A percentile compares a stretch with the other conserved stretches of the same genome.
These are phyloP conservation scores for Xanthostigma xanthostigma DNA, from an alignment of 2,888 invertebrate genomes.

Conservation along the genomic window DNA sequence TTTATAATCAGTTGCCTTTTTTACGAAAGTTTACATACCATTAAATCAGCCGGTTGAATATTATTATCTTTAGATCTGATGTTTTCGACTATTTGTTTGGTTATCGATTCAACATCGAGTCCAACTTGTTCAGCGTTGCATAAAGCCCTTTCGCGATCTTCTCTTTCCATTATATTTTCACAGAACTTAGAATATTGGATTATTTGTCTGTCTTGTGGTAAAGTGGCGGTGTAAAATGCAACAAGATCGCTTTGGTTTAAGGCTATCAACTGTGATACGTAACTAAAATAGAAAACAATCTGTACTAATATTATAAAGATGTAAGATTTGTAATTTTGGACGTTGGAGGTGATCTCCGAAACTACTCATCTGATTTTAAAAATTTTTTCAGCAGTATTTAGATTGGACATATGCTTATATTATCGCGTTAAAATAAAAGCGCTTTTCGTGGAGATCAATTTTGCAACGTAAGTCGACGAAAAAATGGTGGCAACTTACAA, in stretches of 20 bases:
- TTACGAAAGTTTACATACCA: slow-evolving; percentile 14
- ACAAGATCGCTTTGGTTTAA: slow-evolving; percentile 62
- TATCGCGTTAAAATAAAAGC: no score
- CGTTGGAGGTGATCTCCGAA: no score
- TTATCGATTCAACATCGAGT: slow-evolving; percentile 71
- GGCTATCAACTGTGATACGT: slow-evolving; percentile 54
- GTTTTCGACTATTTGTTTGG: slow-evolving; percentile 71
- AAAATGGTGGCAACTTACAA: no score
- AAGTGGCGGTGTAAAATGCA: slow-evolving; percentile 70
- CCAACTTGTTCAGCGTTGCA: slow-evolving; percentile 58
- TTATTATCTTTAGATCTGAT: slow-evolving; percentile 31
- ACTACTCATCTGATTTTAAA: no score
- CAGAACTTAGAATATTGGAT: slow-evolving; percentile 52
- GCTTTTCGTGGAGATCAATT: no score
- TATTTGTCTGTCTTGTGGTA: slow-evolving; percentile 46
- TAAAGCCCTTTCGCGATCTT: slow-evolving; percentile 49
- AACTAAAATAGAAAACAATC: slow-evolving; percentile 25
- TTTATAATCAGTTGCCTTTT: neutral
- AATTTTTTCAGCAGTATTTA: no score
- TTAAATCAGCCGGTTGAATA: slow-evolving; percentile 20
- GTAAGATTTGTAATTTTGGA: no score
- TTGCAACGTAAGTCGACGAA: no score
- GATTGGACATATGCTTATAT: no score
- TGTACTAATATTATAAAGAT: no score
- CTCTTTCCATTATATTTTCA: slow-evolving; percentile 45